Base-by-base conservation (phyloP, 2,113 vertebrate genomes). In the Panthera leo region DNA sequence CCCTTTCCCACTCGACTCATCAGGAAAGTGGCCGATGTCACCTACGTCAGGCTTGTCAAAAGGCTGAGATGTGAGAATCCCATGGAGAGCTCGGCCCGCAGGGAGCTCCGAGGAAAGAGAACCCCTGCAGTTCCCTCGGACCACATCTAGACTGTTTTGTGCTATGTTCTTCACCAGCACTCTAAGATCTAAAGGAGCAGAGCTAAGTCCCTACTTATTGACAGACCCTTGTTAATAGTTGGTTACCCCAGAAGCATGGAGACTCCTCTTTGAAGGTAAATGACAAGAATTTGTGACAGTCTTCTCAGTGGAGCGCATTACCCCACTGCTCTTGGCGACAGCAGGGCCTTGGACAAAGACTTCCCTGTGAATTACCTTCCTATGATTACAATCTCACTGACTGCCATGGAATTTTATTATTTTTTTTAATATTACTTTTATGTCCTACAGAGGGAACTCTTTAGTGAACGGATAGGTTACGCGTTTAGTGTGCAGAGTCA, bases 21-120 rank as follows among this genome's bases (percentile, higher is more conserved):
- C 13, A 23, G 39, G 68, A 42, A 36, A 61, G 39, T 19, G 48
- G 23, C 25, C 10, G 25, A 3, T 13, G 31, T 42, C 36, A 21
- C 21, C 14, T 2, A 5, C 0, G 1, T 75, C n/a, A 67, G 76
- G 10, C 58, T 23, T 18, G 19, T 63, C 21, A n/a, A 29, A 61
- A 76, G 31, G 67, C 51, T 51, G 7, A 55, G 29, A 34, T 39
- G 36, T 29, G 51, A 70, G 36, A 42, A 21, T 42, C 48, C 42
- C 42, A 9, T 76, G 1, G 13, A n/a, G 31, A 27, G 10, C 34
- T 7, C 4, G 34, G 23, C 51, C 42, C 7, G 5, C 6, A 0
- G 0, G 25, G 31, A 87, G 53, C 45, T 86, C 51, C 58, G 31
- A 31, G 11, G 39, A 11, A 31, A 55, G 31, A 27, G 29, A 29